Evolutionary conservation across 2,797 vertebrate species (phyloP), one percentile per base, ranked within the genome.

Genomic region (Crypturellus tataupa): DNA sequence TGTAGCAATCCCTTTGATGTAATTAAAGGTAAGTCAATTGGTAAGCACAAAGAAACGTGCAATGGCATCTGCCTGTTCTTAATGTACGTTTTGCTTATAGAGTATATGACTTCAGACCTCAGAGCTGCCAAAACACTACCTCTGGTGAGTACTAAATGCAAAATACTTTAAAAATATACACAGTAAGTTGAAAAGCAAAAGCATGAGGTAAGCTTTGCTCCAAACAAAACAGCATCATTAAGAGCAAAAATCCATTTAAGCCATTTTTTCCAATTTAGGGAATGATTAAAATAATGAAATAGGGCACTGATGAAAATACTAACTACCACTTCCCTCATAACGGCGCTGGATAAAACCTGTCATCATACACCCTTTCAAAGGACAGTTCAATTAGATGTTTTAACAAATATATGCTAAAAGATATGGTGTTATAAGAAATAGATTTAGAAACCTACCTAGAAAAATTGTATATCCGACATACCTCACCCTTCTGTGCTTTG

Each of bases 1-100:
- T 16, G 24, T 64, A 79, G 59, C 64, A 51, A 65, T 5, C 8
- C 44, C n/a, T 77, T 68, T 56, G 47, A 65, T 84, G 71, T 60
- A 63, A 3, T 44, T 87, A 44, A 79, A 93, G 89, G 91, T 80
- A 81, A 64, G 75, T 88, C 60, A 39, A 51, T 29, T 24, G 51
- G 59, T 86, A 86, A n/a, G n/a, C 70, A 40, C 18, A 27, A 55
- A 78, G 27, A 63, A 37, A 40, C 91, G 47, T 70, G 60, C 51
- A 27, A 0, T 33, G 46, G 42, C 47, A 51, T 42, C 69, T 76
- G 40, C 71, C 55, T 46, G 23, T 25, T 46, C 68, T 67, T 73
- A 81, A 31, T 9, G 14, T 13, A 35, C 15, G 19, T 0, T 51
- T 78, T 59, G 6, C 47, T 63, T 83, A 19, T 64, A 72, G 55